Base-by-base conservation (phyloP, 2,888 invertebrate genomes). In the Macaria liturata region DNA sequence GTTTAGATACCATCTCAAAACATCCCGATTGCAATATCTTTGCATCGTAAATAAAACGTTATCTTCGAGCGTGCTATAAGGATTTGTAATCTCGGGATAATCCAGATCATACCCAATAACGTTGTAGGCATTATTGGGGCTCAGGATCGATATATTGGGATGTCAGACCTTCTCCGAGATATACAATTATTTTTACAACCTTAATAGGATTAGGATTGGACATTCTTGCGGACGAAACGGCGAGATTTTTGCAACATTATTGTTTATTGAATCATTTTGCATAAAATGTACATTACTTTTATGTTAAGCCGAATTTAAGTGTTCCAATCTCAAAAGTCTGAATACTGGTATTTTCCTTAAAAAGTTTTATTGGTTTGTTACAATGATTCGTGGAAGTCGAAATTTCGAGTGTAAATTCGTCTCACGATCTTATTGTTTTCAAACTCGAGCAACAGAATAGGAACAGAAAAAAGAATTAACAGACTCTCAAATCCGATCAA, bases 1-100 rank as follows among this genome's bases (percentile, higher is more conserved):
- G 79, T 83, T 81, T 72, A 82, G 81, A 81, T 80, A 82, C 73
- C 68, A 78, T 76, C 77, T 79, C 78, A 78, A 82, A 81, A 79
- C 77, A 76, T 74, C 65, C 72, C 71, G 76, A 81, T 80, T 74
- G 77, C 75, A 75, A 74, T 75, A 76, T 75, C 76, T 66, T 62
- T 67, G 65, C 67, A 68, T 67, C 64, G 66, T 68, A 65, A 69
- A 73, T 77, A 76, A 70, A 68, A 70, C 68, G 69, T 72, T 79
- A 78, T 78, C 77, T 78, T 67, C 65, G 67, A 73, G 68, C 71
- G 70, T 67, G 70, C 69, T 76, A 72, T 80, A 79, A 74, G 77
- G 78, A 72, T 75, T 76, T 76, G 80, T 81, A 80, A 81, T 81
- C 80, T 74, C 47, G 46, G 70, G 75, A 80, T 81, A 75, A 83